phyloP scores from a whole-genome alignment of 2,113 vertebrate species.

The Saguinus imperator region DNA sequence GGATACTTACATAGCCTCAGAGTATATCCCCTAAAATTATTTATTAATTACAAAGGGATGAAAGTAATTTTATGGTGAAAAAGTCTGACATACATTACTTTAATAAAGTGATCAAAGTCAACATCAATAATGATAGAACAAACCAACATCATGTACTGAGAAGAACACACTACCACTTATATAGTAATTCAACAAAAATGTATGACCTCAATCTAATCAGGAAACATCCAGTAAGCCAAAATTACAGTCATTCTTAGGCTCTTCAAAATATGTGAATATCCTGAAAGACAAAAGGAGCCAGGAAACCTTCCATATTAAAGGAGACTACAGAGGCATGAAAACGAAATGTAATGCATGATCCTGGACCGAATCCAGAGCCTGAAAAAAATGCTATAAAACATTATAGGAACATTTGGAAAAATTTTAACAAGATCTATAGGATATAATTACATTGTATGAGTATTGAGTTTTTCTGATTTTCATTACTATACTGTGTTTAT shows the following conservation, averaged over 20 bases:
- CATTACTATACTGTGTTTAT: not conserved
- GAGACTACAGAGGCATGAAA: not conserved
- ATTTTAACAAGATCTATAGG: not conserved
- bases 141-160: not conserved
- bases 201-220: not conserved
- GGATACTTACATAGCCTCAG: not conserved
- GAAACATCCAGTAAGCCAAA: not conserved
- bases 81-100: not conserved
- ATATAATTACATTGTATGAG: not conserved
- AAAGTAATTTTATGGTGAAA: conserved; percentile 12
- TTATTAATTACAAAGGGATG: not conserved
- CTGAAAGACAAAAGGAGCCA: not conserved
- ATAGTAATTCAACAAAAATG: not conserved
- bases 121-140: not conserved
- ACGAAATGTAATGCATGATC: not conserved
- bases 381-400: not conserved
- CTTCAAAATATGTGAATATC: not conserved
- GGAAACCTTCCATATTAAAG: not conserved
- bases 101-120: not conserved
- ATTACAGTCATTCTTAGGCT: not conserved
- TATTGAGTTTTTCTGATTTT: conserved; percentile 27
- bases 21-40: not conserved
- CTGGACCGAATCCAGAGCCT: not conserved
- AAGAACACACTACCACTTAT: not conserved
- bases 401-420: not conserved